These are phyloP conservation scores for Melieria picta DNA, from an alignment of 2,888 invertebrate genomes.

Conservation along the genomic window DNA sequence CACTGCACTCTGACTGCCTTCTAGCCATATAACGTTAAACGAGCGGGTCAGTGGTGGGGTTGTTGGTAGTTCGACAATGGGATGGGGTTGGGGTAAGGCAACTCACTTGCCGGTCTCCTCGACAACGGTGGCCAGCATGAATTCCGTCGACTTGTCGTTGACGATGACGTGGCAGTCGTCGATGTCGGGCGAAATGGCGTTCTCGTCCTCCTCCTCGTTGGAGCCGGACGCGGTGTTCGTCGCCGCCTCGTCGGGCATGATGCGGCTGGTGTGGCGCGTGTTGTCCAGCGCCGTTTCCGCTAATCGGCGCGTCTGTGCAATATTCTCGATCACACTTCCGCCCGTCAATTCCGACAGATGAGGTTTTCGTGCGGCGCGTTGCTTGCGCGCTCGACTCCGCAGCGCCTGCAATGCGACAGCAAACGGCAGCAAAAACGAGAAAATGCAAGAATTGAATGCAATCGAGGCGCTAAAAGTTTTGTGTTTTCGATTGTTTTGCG, in stretches of 20 bases:
- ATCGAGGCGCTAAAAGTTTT: background rate
- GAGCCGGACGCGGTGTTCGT: constrained; percentile 92
- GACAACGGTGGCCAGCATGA: constrained; percentile 88
- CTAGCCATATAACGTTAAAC: no score
- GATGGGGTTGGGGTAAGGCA: no score
- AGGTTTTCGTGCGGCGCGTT: constrained; percentile 82
- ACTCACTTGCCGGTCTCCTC: constrained; percentile 85
- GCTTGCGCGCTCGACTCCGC: constrained; percentile 84
- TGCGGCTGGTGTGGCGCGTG: constrained; percentile 67
- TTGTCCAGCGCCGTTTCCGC: constrained; percentile 79
- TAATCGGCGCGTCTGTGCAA: constrained; percentile 82
- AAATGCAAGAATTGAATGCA: constrained; percentile 4
- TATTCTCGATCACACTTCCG: constrained; percentile 89
- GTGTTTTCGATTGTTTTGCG: background rate
- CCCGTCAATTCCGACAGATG: constrained; percentile 77
- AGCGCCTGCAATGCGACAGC: constrained; percentile 73
- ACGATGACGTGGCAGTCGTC: constrained; percentile 87
- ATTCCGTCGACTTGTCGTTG: constrained; percentile 90
- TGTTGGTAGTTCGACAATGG: no score
- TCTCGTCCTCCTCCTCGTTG: constrained; percentile 84
- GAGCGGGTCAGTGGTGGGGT: no score
- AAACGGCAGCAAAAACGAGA: constrained; percentile 6
- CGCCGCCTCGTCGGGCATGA: constrained; percentile 78
- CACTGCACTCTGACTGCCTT: no score
- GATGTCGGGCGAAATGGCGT: constrained; percentile 72